Percentiles rank a stretch among this genome's conserved stretches.
These are phyloP conservation scores for Drosophila robusta DNA, from an alignment of 2,888 invertebrate species.

Conservation along the genomic window DNA sequence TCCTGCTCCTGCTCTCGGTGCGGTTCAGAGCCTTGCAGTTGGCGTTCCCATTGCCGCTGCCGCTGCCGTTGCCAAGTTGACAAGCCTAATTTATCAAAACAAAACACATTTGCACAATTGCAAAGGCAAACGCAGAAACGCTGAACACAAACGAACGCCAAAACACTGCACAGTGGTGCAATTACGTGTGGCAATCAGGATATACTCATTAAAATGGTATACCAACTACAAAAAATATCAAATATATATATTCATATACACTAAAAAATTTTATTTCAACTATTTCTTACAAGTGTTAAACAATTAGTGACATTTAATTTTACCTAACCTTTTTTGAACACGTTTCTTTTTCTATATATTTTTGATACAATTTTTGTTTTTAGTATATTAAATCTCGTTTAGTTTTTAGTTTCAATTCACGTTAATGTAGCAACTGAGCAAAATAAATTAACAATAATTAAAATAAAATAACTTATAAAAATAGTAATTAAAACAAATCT, in stretches of 20 bases:
- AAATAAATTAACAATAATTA: too few relatives aligned
- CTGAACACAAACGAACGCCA: slow-evolving; percentile 63
- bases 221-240: neutral
- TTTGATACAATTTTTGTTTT: too few relatives aligned
- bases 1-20: slow-evolving; percentile 35
- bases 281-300: too few relatives aligned
- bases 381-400: too few relatives aligned
- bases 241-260: neutral
- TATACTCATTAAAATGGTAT: neutral
- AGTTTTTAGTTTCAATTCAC: too few relatives aligned
- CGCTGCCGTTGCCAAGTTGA: slow-evolving; percentile 74
- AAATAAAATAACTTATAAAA: neutral
- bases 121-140: slow-evolving; percentile 76
- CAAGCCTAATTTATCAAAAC: slow-evolving; percentile 84
- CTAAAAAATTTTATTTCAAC: neutral
- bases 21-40: slow-evolving; percentile 59
- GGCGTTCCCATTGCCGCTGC: slow-evolving; percentile 42
- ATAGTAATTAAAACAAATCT: too few relatives aligned
- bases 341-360: too few relatives aligned
- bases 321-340: too few relatives aligned
- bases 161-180: slow-evolving; percentile 60
- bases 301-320: too few relatives aligned
- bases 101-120: slow-evolving; percentile 82
- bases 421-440: too few relatives aligned
- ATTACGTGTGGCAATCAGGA: neutral